phyloP scores from a whole-genome alignment of 2,113 vertebrate genomes.

The Paralichthys olivaceus region DNA sequence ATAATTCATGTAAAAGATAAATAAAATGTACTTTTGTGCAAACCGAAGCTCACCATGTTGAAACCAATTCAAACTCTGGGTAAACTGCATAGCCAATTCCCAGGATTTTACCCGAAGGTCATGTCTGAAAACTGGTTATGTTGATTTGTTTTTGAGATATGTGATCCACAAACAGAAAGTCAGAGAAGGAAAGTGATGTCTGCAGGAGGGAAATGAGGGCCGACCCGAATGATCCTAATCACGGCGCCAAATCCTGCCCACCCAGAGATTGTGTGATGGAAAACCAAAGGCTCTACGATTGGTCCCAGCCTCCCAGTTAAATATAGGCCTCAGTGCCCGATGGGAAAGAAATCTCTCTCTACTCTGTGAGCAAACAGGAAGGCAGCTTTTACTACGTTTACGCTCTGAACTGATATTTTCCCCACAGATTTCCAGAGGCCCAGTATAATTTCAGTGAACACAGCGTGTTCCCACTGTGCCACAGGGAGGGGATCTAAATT shows the following conservation, averaged over 20 bases:
- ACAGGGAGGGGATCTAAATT: background rate
- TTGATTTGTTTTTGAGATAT: too few species aligned
- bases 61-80: too few species aligned
- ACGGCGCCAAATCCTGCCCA: constrained; percentile 41
- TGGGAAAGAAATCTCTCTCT: constrained; percentile 22
- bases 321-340: constrained; percentile 31
- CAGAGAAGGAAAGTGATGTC: constrained; percentile 14
- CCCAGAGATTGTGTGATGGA: constrained; percentile 47
- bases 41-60: too few species aligned
- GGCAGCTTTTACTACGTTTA: constrained; percentile 7
- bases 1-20: background rate
- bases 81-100: too few species aligned
- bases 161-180: too few species aligned
- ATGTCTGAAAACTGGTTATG: too few species aligned
- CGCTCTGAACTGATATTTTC: constrained; percentile 6
- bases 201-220: constrained; percentile 43
- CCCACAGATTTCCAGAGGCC: constrained; percentile 2
- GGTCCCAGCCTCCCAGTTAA: constrained; percentile 29
- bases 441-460: constrained; percentile 8
- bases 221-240: constrained; percentile 43
- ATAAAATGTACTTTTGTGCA: too few species aligned
- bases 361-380: constrained; percentile 38
- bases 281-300: constrained; percentile 11
- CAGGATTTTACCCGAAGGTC: too few species aligned
- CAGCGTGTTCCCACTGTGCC: background rate